phyloP scores from a whole-genome alignment of 2,797 vertebrate genomes.

The Chrysocyon brachyurus region DNA sequence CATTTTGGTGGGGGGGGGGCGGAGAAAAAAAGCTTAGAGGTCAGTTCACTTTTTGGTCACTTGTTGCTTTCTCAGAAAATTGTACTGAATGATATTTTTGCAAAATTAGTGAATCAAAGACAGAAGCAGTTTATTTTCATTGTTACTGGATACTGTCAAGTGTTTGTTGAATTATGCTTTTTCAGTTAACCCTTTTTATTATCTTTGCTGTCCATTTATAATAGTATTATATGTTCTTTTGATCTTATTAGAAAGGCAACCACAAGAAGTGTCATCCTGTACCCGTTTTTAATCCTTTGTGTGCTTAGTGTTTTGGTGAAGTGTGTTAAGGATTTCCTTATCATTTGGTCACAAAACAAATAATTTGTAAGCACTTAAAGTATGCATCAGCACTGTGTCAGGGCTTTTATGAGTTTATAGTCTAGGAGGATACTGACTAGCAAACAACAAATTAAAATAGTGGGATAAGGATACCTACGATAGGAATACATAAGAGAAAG shows the following conservation, averaged over 20 bases:
- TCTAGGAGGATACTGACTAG: conserved; percentile 14
- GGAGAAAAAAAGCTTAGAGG: background rate
- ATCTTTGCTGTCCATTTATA: background rate
- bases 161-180: conserved; percentile 23
- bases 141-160: background rate
- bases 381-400: background rate
- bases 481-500: background rate
- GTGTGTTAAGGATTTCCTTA: conserved; percentile 11
- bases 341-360: background rate
- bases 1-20: background rate
- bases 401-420: background rate
- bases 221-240: background rate
- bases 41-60: conserved; percentile 13
- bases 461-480: background rate
- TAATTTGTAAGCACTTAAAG: background rate
- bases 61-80: conserved; percentile 52
- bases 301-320: conserved; percentile 33
- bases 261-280: background rate
- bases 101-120: conserved; percentile 30
- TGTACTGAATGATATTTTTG: conserved; percentile 30
- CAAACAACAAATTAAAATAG: conserved; percentile 46
- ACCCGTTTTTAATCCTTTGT: background rate
- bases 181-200: background rate
- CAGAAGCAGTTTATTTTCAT: conserved; percentile 15
- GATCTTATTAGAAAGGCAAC: background rate